Conservation (phyloP, 64 coral and sea anemone species). For the Montipora efflorescens region DNA sequence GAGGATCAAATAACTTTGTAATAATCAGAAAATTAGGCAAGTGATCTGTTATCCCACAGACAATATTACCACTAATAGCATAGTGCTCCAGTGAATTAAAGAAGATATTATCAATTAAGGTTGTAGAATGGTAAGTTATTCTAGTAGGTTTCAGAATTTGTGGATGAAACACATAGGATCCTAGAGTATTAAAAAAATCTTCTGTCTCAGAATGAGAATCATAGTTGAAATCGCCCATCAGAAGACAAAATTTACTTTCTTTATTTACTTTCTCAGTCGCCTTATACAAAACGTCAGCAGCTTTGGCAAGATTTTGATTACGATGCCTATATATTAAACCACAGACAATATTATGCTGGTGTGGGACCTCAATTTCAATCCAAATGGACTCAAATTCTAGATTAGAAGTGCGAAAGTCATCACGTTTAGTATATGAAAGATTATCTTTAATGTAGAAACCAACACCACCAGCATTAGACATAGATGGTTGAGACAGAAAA, state of each 20-base stretch:
- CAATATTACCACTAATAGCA: too few relatives aligned
- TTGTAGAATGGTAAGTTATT: too few relatives aligned
- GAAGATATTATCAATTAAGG: too few relatives aligned
- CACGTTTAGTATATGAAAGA: neutral
- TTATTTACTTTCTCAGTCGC: slow-evolving; percentile 42
- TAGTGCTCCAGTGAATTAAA: too few relatives aligned
- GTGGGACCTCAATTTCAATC: slow-evolving; percentile 41
- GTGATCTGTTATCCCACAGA: too few relatives aligned
- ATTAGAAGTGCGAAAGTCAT: neutral
- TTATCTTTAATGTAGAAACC: neutral
- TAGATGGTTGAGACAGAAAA: neutral
- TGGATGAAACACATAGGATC: too few relatives aligned
- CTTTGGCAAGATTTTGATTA: slow-evolving; percentile 25
- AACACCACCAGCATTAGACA: neutral
- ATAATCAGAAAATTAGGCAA: too few relatives aligned
- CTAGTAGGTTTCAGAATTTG: too few relatives aligned
- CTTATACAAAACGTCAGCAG: slow-evolving; percentile 18
- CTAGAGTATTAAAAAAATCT: too few relatives aligned
- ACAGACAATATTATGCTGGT: slow-evolving; percentile 65
- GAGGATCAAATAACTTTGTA: too few relatives aligned
- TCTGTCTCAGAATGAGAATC: too few relatives aligned
- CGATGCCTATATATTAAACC: slow-evolving; percentile 73
- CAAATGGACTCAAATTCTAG: slow-evolving; percentile 29
- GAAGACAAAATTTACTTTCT: slow-evolving; percentile 4
- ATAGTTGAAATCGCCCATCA: too few relatives aligned